These are phyloP conservation scores for Xenops minutus DNA, from an alignment of 2,797 vertebrate genomes.

Conservation along the genomic window DNA sequence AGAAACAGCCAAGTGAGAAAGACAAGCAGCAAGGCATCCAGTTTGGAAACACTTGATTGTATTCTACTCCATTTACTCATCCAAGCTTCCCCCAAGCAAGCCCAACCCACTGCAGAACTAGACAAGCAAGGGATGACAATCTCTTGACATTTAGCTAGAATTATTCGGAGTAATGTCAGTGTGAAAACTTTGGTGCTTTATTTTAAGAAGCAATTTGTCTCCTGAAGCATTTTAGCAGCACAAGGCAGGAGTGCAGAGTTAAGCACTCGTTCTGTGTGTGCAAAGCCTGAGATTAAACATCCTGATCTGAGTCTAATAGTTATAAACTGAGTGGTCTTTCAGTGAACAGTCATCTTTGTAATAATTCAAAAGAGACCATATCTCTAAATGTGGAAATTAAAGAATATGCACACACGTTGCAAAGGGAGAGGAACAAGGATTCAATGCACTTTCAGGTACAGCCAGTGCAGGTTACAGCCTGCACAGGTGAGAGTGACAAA, in stretches of 20 bases:
- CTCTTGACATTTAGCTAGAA: background rate
- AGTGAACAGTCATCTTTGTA: background rate
- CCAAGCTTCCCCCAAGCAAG: background rate
- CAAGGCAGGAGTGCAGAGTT: background rate
- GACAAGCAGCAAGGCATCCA: background rate
- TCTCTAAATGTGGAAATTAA: background rate
- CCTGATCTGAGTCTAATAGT: too few species aligned
- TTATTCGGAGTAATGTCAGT: background rate
- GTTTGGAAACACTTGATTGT: accelerated
- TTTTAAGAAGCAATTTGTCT: background rate
- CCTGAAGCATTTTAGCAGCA: background rate
- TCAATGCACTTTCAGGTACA: background rate
- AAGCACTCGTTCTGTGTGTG: background rate
- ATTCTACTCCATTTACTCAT: background rate
- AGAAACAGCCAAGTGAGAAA: background rate
- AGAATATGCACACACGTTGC: background rate
- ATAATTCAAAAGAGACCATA: background rate
- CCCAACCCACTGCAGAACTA: background rate
- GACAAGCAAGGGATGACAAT: accelerated
- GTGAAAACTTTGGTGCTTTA: background rate
- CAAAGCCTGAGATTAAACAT: background rate
- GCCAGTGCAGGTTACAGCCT: background rate
- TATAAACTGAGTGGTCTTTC: background rate
- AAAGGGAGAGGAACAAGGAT: background rate
- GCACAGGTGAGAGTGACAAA: background rate